These are phyloP conservation scores for Habrosyne pyritoides DNA, from an alignment of 2,888 invertebrate genomes.

Conservation along the genomic window DNA sequence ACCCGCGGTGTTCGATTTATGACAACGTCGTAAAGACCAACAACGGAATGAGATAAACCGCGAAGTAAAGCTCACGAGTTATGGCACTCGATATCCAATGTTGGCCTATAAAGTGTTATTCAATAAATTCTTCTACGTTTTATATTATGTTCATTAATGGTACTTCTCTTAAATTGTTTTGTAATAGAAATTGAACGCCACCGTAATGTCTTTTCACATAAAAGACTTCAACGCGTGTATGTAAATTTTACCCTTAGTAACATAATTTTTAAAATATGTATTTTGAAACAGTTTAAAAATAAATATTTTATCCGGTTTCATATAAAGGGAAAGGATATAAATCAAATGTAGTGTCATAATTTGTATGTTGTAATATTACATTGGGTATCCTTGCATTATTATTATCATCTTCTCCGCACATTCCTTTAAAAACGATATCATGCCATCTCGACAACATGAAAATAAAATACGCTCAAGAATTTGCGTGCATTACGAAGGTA, in stretches of 20 bases:
- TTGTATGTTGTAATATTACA: no score
- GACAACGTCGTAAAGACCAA: slow-evolving; percentile 37
- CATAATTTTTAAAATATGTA: no score
- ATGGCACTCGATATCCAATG: slow-evolving; percentile 32
- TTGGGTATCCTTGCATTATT: no score
- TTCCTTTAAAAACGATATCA: not conserved
- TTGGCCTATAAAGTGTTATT: not conserved
- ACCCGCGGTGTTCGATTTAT: slow-evolving; percentile 61
- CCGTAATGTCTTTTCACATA: not conserved
- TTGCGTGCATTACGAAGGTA: slow-evolving; percentile 10
- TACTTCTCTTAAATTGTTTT: slow-evolving; percentile 11
- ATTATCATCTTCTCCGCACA: no score
- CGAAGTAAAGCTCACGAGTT: slow-evolving; percentile 33
- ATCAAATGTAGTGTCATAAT: no score
- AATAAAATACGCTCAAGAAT: slow-evolving; percentile 5
- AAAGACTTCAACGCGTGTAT: slow-evolving; percentile 24
- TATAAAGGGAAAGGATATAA: no score
- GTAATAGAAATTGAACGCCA: not conserved
- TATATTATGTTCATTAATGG: not conserved
- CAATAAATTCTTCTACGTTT: not conserved
- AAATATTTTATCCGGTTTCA: no score
- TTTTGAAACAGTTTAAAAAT: no score
- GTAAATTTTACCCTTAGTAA: not conserved
- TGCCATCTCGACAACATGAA: not conserved
- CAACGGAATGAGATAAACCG: slow-evolving; percentile 30